Percentiles rank a stretch among this genome's conserved stretches.
These are phyloP conservation scores for Belonocnema kinseyi DNA, from an alignment of 1,140 invertebrate genomes.

Conservation along the genomic window DNA sequence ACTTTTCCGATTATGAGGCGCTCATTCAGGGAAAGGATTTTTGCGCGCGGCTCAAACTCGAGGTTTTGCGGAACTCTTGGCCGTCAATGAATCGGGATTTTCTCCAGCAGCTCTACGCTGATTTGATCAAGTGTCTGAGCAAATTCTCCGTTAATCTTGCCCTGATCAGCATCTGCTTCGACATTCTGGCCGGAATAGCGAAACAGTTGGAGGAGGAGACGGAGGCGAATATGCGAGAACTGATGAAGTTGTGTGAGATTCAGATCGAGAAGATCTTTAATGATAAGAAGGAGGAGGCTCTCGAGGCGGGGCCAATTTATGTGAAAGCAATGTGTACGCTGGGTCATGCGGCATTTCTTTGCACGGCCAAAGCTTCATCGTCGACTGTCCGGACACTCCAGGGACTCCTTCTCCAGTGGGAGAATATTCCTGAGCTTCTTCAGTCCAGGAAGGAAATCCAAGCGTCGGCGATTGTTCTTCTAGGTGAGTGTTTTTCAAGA, in stretches of 20 bases:
- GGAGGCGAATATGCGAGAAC: constrained; percentile 50
- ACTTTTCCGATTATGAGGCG: constrained; percentile 62
- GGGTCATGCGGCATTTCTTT: constrained; percentile 66
- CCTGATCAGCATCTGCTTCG: constrained; percentile 62
- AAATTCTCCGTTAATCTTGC: constrained; percentile 60
- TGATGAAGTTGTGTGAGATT: constrained; percentile 61
- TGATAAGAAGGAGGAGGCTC: constrained; percentile 43
- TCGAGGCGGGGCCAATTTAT: constrained; percentile 47
- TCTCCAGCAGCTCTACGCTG: constrained; percentile 52
- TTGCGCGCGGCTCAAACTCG: constrained; percentile 59
- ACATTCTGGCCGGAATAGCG: constrained; percentile 59
- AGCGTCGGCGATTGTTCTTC: constrained; percentile 58
- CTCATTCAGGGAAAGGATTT: constrained; percentile 60
- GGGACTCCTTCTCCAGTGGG: constrained; percentile 64
- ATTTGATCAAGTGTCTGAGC: constrained; percentile 59
- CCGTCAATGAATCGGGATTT: constrained; percentile 52
- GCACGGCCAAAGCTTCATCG: constrained; percentile 55
- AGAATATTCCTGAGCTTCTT: constrained; percentile 53
- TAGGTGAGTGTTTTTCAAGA: constrained; percentile 47
- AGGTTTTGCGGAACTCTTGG: constrained; percentile 65
- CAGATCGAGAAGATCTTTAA: constrained; percentile 61
- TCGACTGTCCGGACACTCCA: constrained; percentile 61
- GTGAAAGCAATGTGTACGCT: constrained; percentile 67
- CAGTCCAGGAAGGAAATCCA: constrained; percentile 56
- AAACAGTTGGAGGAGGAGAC: constrained; percentile 48